Evolutionary conservation across 2,888 invertebrate genomes (phyloP).

Genomic region (Pollenia griseotomentosa): DNA sequence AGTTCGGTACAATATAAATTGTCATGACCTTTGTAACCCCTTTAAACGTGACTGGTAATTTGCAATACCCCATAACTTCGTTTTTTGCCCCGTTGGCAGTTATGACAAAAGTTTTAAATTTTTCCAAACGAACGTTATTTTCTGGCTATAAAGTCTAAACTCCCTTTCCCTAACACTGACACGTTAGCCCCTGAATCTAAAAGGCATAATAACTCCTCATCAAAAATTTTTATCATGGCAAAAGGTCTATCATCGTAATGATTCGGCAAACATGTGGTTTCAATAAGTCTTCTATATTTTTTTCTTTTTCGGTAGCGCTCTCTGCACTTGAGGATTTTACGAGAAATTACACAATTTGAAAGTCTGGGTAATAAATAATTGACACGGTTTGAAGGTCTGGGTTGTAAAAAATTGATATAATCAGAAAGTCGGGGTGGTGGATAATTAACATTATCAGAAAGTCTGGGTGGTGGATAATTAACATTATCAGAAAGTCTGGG

Average conservation of each 20-base stretch:
- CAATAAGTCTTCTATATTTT: conserved; percentile 13
- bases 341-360: background rate
- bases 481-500: too few relatives aligned
- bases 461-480: too few relatives aligned
- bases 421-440: background rate
- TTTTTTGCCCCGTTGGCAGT: conserved; percentile 42
- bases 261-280: background rate
- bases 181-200: conserved; percentile 27
- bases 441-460: background rate
- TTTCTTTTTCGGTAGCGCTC: background rate
- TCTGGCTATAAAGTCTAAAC: background rate
- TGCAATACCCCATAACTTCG: conserved; percentile 15
- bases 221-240: conserved; percentile 15
- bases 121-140: background rate
- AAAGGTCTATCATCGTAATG: conserved; percentile 26
- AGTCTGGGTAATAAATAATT: background rate
- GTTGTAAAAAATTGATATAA: too few relatives aligned
- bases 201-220: background rate
- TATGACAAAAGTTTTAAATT: background rate
- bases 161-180: background rate
- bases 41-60: conserved; percentile 31
- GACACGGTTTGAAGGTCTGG: background rate
- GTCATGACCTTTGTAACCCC: conserved; percentile 11
- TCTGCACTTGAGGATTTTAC: background rate
- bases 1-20: conserved; percentile 24